A percentile compares a stretch with the other conserved stretches of the same genome.
Conservation (phyloP, 2,797 vertebrate genomes). For the Anniella stebbinsi region DNA sequence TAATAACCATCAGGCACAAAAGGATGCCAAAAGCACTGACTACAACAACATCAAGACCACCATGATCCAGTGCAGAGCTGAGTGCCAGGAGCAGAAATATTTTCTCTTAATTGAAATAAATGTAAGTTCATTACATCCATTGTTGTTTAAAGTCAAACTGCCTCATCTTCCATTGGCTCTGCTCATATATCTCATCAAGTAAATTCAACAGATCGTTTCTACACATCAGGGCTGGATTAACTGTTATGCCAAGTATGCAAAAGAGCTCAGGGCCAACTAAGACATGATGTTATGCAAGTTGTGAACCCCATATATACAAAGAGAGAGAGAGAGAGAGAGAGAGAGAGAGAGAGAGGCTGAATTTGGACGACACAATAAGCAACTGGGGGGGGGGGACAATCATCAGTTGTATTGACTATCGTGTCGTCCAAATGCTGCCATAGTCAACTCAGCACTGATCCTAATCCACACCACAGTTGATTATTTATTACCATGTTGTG, state of each 20-base stretch:
- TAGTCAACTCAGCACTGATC: too few relatives aligned
- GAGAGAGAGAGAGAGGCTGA: too few relatives aligned
- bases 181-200: not conserved
- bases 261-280: slow-evolving; percentile 2
- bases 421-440: too few relatives aligned
- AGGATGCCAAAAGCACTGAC: slow-evolving; percentile 52
- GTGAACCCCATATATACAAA: not conserved
- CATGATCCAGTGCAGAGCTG: slow-evolving; percentile 21
- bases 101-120: slow-evolving; percentile 55
- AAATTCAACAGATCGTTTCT: slow-evolving; percentile 26
- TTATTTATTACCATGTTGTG: too few relatives aligned
- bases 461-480: too few relatives aligned
- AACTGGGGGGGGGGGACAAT: too few relatives aligned
- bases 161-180: slow-evolving; percentile 9
- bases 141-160: slow-evolving; percentile 32
- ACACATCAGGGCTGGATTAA: slow-evolving; percentile 21
- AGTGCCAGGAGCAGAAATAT: slow-evolving; percentile 36
- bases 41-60: slow-evolving; percentile 38
- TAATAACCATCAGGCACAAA: slow-evolving; percentile 60
- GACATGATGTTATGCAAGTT: not conserved
- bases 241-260: slow-evolving; percentile 22
- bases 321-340: too few relatives aligned
- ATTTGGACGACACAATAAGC: too few relatives aligned
- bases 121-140: slow-evolving; percentile 6
- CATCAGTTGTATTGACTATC: too few relatives aligned